Conservation (phyloP, 2,888 invertebrate genomes). For the Polymixis lichenea region DNA sequence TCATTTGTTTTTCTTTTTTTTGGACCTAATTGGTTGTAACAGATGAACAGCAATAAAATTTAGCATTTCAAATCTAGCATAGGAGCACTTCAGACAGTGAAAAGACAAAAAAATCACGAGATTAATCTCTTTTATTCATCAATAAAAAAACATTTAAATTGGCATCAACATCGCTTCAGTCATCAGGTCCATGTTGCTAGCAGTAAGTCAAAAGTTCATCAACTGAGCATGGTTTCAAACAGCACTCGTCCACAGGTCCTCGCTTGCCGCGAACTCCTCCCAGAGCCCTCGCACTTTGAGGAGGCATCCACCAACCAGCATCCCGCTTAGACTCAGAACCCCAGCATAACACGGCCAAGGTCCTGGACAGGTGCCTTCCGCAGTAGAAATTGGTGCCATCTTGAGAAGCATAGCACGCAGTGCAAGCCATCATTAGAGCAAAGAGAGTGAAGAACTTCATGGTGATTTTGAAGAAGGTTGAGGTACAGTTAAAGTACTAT, state of each 20-base stretch:
- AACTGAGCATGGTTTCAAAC: slow-evolving; percentile 56
- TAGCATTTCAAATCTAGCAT: too few relatives aligned
- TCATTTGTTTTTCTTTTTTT: too few relatives aligned
- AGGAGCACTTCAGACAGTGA: too few relatives aligned
- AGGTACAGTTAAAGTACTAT: neutral
- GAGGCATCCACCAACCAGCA: slow-evolving; percentile 58
- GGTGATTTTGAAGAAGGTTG: slow-evolving; percentile 3
- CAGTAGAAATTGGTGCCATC: slow-evolving; percentile 50
- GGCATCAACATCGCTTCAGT: neutral
- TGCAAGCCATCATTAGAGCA: slow-evolving; percentile 37
- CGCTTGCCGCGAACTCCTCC: slow-evolving; percentile 54
- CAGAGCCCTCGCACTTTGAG: slow-evolving; percentile 43
- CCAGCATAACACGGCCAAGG: slow-evolving; percentile 44
- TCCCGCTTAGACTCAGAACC: slow-evolving; percentile 46
- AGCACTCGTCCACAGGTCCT: slow-evolving; percentile 60
- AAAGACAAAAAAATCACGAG: too few relatives aligned
- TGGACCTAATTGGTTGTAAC: too few relatives aligned
- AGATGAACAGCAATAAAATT: too few relatives aligned
- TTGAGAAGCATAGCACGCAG: slow-evolving; percentile 37
- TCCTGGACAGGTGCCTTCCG: slow-evolving; percentile 43
- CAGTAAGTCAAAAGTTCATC: slow-evolving; percentile 56
- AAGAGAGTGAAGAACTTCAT: slow-evolving; percentile 54
- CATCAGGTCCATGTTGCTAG: slow-evolving; percentile 10
- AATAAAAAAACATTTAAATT: neutral
- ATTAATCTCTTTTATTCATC: too few relatives aligned